Conservation (phyloP, 2,113 vertebrate species). For the Globicephala melas region DNA sequence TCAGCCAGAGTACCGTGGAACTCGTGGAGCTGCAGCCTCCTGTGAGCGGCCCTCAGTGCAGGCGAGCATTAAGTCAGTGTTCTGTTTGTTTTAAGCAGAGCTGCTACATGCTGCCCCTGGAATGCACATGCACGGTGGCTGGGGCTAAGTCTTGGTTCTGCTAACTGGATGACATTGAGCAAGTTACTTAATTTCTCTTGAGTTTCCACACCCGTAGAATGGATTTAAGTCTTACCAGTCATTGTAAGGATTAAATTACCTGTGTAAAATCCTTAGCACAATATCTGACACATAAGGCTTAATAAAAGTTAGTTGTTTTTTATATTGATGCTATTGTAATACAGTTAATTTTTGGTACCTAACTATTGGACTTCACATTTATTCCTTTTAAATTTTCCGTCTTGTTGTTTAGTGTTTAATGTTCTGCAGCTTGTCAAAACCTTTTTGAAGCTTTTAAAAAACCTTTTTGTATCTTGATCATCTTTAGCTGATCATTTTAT, state of each 20-base stretch:
- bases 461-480: neutral
- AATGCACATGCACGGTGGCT: too few species aligned
- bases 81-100: neutral
- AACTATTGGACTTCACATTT: neutral
- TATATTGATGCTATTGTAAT: neutral
- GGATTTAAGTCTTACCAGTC: neutral
- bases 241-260: neutral
- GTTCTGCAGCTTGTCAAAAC: neutral
- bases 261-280: neutral
- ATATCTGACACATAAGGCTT: neutral
- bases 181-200: neutral
- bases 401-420: neutral
- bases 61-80: neutral
- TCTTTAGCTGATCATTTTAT: neutral
- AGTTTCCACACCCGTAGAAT: neutral
- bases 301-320: neutral
- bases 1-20: neutral
- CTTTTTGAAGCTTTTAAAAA: neutral
- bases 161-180: neutral
- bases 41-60: neutral
- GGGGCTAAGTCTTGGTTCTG: neutral
- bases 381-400: neutral
- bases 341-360: neutral
- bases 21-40: neutral
- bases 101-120: neutral